Conservation (phyloP, 2,113 vertebrate species). For the Dascyllus trimaculatus region DNA sequence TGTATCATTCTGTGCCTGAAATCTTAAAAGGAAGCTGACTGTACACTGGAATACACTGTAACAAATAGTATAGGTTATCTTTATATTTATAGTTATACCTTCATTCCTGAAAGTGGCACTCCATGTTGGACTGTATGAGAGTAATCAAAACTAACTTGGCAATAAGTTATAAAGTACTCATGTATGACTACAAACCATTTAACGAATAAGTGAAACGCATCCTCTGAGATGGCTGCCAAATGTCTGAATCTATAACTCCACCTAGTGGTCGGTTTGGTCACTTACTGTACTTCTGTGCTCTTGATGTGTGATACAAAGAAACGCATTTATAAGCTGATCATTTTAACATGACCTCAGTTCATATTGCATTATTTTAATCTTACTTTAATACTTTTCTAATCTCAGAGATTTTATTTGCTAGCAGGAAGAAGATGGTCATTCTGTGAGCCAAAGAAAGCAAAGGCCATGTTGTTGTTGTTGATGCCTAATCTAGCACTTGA, state of each 20-base stretch:
- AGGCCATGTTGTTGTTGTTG: neutral
- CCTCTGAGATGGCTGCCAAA: neutral
- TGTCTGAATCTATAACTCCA: constrained; percentile 50
- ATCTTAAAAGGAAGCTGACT: constrained; percentile 20
- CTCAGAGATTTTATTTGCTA: neutral
- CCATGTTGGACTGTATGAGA: neutral
- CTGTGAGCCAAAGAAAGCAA: constrained; percentile 1
- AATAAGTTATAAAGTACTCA: neutral
- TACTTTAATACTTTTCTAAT: neutral
- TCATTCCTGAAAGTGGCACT: neutral
- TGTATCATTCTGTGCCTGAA: constrained; percentile 27
- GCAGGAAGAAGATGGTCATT: neutral
- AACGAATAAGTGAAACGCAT: neutral
- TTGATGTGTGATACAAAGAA: neutral
- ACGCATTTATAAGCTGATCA: neutral
- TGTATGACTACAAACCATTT: neutral
- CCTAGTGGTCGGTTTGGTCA: constrained; percentile 46
- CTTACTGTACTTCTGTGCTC: neutral
- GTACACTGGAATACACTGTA: constrained; percentile 4
- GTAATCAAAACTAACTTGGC: neutral
- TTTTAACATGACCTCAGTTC: neutral
- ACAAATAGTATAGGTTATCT: constrained; percentile 5
- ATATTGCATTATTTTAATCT: neutral
- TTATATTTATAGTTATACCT: constrained; percentile 41
- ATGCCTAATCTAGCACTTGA: neutral